These are phyloP conservation scores for Amiota mariae DNA, from an alignment of 2,888 invertebrate species.

Conservation along the genomic window DNA sequence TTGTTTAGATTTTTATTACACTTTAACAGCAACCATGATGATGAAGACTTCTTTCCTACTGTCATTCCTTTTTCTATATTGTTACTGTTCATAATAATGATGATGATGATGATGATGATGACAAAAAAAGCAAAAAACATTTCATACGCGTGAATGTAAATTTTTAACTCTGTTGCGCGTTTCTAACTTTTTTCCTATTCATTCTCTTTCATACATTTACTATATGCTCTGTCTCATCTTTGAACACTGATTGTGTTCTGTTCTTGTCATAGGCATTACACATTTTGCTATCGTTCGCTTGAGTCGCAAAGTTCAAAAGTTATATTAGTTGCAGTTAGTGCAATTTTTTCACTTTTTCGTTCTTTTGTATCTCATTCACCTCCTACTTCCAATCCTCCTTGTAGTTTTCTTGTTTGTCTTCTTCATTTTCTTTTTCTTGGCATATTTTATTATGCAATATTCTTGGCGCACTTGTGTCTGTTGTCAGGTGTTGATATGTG, in stretches of 20 bases:
- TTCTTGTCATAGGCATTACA: too few species aligned
- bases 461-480: not conserved
- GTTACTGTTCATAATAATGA: too few species aligned
- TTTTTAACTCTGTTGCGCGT: not conserved
- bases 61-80: too few species aligned
- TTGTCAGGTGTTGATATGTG: conserved; percentile 15
- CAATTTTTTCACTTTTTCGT: conserved; percentile 3
- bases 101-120: too few species aligned
- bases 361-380: not conserved
- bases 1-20: too few species aligned
- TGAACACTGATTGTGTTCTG: too few species aligned
- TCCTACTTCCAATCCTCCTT: too few species aligned
- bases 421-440: conserved; percentile 1
- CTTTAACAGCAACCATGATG: too few species aligned
- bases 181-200: not conserved
- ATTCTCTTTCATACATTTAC: not conserved
- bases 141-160: too few species aligned
- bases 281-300: not conserved
- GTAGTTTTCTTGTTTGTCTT: not conserved
- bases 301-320: conserved; percentile 16
- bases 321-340: conserved; percentile 18
- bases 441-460: conserved; percentile 17
- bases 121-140: too few species aligned
- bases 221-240: too few species aligned
- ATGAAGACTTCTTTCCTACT: too few species aligned